Evolutionary conservation across 2,888 invertebrate species (phyloP), one percentile per base, ranked within the genome.

Genomic region (Drosophila sordidula): DNA sequence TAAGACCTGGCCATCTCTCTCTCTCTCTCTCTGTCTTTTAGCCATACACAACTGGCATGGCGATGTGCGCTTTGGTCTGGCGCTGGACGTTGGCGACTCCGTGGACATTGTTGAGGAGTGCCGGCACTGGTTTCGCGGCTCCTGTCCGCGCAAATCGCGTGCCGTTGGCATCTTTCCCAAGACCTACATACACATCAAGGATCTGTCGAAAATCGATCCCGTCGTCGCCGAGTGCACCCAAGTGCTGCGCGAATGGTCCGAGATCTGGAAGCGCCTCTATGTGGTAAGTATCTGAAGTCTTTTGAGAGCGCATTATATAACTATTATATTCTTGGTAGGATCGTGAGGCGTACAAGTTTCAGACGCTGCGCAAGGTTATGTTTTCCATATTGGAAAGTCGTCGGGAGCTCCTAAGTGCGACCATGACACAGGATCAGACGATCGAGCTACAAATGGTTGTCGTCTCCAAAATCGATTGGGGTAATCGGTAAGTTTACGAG

Each of bases 401-500:
- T 41, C 94, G 97, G 47, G 96, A 97, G 80, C 93, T 98, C 18
- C 93, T 98, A 18, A 96, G 96, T 11, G 97, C 97, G 6, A 98
- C 98, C 0, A 93, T 98, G 62, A 98, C 98, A 0, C 97, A 97
- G 90, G 98, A 98, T 90, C 98, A 98, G 92, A 97, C 96, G 1
- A 93, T 95, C 68, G 98, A 98, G 75, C 92, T 98, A 64, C 96
- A 97, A 90, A 93, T 97, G 89, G 96, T 96, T 90, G 96, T 98
- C 63, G 97, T 97, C 78, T 95, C 96, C 62, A 97, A 97, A 93
- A 96, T 98, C 56, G 98, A 98, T 93, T 98, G 98, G 98, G 98
- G 98, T 55, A 98, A 98, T 93, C 95, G 97, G 98, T 98, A 92
- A 96, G 91, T 29, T 29, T 8, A 29, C 8, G 26, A 1, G 2